Evolutionary conservation across 2,113 vertebrate species (phyloP), one percentile per base, ranked within the genome.

Genomic region (Syrrhaptes paradoxus): DNA sequence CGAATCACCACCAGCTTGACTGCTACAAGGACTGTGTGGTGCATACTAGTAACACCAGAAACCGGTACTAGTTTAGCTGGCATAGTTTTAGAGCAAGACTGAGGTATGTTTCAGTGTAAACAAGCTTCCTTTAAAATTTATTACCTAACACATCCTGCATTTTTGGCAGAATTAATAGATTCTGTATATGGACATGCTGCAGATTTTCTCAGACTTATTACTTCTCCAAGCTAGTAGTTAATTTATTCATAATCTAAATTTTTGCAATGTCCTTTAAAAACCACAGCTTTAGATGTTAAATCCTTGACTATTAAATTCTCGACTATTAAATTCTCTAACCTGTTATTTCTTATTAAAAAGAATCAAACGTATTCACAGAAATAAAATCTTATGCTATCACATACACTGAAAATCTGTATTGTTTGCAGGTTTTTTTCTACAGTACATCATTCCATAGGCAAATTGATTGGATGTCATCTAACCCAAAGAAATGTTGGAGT

Each of bases 401-500:
- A 59, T 81, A 76, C 45, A 57, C 12, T 63, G 76, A 70, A 95
- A 95, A 83, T 90, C 46, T 73, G 48, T 95, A n/a, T 38, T 71
- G 38, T 88, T 96, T 70, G 52, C 38, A 94, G 54, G 78, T 96
- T 81, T 63, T 75, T 85, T 86, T 82, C 16, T 75, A n/a, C 57
- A 82, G 45, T 84, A 59, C 58, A 93, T 78, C 7, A 91, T 77
- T 51, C 7, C 18, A 6, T 22, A n/a, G 48, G 20, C 22, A 84
- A 89, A 97, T 90, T 95, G 86, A 95, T 16, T 66, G 46, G 54
- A 90, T 70, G 83, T 43, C 92, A 41, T 66, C 38, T 74, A 88
- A 41, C 43, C 21, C 55, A 80, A 79, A 90, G 79, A 93, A 93
- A 72, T 43, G 76, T 34, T 82, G 48, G 75, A 87, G 75, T 48